Evolutionary conservation across 2,113 vertebrate species (phyloP).

Genomic region (Typhlomys cinereus): DNA sequence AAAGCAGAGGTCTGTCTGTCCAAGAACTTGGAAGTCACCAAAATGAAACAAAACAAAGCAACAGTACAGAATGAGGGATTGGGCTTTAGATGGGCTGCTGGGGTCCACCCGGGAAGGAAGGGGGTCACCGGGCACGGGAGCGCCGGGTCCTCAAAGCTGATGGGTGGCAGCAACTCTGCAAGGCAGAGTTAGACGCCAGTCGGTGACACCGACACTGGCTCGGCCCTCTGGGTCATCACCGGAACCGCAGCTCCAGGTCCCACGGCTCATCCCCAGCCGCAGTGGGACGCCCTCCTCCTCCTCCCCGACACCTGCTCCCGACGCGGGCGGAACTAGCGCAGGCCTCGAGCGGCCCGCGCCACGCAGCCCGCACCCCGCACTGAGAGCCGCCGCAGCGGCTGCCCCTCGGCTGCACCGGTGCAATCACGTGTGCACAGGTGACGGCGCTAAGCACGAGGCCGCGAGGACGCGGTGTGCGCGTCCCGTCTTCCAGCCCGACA

Average conservation of each 20-base stretch:
- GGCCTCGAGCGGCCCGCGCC: too few species aligned
- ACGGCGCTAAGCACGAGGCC: too few species aligned
- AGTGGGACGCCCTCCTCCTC: not conserved
- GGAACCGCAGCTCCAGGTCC: not conserved
- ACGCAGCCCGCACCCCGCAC: too few species aligned
- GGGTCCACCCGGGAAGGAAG: not conserved
- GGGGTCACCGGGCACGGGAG: not conserved
- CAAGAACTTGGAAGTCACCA: not conserved
- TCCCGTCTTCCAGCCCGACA: too few species aligned
- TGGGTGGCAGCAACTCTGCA: not conserved
- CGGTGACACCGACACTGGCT: not conserved
- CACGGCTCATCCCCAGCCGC: not conserved
- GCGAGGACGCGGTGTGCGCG: too few species aligned
- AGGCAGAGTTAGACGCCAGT: not conserved
- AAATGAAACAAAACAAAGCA: too few species aligned
- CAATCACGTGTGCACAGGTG: too few species aligned
- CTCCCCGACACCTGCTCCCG: not conserved
- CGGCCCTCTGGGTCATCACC: not conserved
- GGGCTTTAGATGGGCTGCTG: not conserved
- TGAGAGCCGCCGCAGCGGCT: too few species aligned
- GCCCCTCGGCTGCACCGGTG: too few species aligned
- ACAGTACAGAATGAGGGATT: not conserved
- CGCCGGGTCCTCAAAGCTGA: not conserved
- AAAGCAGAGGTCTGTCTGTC: not conserved
- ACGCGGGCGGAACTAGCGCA: not conserved